phyloP scores from a whole-genome alignment of 2,113 vertebrate species.

The Pterocles burchelli region DNA sequence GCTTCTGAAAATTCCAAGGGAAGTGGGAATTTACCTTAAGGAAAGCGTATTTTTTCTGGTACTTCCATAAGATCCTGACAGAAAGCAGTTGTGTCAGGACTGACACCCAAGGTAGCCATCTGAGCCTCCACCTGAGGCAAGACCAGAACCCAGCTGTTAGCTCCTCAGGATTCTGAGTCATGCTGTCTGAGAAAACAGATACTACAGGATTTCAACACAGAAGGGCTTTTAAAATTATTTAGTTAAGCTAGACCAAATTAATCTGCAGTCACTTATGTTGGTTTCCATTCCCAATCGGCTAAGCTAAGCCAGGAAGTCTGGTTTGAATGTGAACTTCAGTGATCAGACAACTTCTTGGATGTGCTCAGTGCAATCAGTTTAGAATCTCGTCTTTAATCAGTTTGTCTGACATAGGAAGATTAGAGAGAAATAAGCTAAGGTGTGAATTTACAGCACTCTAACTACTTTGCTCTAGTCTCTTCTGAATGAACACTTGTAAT shows the following conservation, averaged over 20 bases:
- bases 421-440: background rate
- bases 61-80: background rate
- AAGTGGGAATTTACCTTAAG: slow-evolving; percentile 8
- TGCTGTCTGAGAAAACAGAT: background rate
- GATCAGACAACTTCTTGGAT: background rate
- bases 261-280: background rate
- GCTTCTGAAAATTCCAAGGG: slow-evolving; percentile 23
- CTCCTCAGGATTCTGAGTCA: background rate
- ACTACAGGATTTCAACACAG: background rate
- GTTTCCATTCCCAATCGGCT: background rate
- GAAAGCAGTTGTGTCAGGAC: background rate
- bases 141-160: background rate
- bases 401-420: background rate
- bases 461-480: background rate
- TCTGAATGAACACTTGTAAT: background rate
- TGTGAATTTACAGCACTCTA: background rate
- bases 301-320: background rate
- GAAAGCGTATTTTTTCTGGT: background rate
- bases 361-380: background rate
- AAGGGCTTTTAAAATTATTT: background rate
- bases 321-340: background rate
- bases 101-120: background rate
- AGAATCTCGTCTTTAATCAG: background rate
- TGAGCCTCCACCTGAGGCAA: background rate
- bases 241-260: background rate